Evolutionary conservation across 2,888 invertebrate genomes (phyloP).

Genomic region (Leptopilina syphax): DNA sequence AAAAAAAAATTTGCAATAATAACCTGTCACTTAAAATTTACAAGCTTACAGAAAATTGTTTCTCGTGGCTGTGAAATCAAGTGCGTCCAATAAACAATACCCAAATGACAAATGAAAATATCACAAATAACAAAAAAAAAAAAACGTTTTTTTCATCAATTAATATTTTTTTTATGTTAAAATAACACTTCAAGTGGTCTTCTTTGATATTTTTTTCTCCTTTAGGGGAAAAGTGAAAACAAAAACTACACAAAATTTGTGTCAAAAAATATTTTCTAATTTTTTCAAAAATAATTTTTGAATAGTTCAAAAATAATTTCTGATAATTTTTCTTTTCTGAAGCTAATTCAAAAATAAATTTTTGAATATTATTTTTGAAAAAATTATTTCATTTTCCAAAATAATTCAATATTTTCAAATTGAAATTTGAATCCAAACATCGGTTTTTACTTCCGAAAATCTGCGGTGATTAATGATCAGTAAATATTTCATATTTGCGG

Average conservation of each 20-base stretch:
- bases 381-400: not conserved
- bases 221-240: not conserved
- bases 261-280: no score
- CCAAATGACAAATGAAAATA: not conserved
- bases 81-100: constrained; percentile 50
- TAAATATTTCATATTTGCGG: constrained; percentile 17
- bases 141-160: not conserved
- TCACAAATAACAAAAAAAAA: not conserved
- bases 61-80: constrained; percentile 55
- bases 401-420: not conserved
- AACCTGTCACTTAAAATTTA: constrained; percentile 13
- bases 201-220: not conserved
- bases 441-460: not conserved
- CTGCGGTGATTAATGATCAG: constrained; percentile 34
- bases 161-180: not conserved
- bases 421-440: constrained; percentile 1
- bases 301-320: no score
- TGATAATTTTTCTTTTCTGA: no score
- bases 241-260: no score
- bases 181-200: constrained; percentile 3
- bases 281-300: no score
- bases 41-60: constrained; percentile 28
- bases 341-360: no score
- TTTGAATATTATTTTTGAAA: not conserved
- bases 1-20: constrained; percentile 25